phyloP scores from a whole-genome alignment of 37 sponge, comb jelly and placozoan species.

The Haliclona indistincta region DNA sequence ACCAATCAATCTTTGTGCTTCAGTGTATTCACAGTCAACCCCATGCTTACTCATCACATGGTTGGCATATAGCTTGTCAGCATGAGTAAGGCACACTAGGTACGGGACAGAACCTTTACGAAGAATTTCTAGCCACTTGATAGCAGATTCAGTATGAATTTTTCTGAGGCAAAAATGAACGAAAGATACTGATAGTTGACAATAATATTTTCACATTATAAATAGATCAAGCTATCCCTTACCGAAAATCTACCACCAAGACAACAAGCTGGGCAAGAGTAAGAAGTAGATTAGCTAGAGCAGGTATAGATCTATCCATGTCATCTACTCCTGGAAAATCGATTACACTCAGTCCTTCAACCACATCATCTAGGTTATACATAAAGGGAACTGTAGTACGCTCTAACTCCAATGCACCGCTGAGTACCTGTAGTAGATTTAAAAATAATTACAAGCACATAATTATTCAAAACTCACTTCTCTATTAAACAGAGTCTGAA shows the following conservation, averaged over 20 bases:
- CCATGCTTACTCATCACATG: slow-evolving; percentile 2
- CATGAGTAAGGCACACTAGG: slow-evolving; percentile 26
- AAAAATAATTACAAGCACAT: too few relatives aligned
- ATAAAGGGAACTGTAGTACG: slow-evolving; percentile 58
- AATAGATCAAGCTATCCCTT: too few relatives aligned
- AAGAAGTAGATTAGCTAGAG: slow-evolving; percentile 16
- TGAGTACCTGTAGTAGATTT: slow-evolving; percentile 9
- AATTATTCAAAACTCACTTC: not conserved
- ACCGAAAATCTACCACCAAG: slow-evolving; percentile 47
- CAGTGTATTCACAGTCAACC: not conserved
- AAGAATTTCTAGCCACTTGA: not conserved
- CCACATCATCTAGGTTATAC: slow-evolving; percentile 33
- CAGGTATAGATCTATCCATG: slow-evolving; percentile 4
- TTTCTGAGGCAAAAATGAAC: not conserved
- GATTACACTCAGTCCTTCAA: slow-evolving; percentile 36
- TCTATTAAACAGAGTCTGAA: slow-evolving; percentile 10
- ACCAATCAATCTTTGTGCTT: not conserved
- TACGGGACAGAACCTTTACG: not conserved
- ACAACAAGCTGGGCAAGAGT: slow-evolving; percentile 29
- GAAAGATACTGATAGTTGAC: not conserved
- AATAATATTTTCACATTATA: too few relatives aligned
- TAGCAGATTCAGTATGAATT: not conserved
- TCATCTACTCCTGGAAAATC: slow-evolving; percentile 68
- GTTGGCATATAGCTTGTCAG: slow-evolving; percentile 19
- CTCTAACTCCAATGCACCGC: slow-evolving; percentile 23